Conservation (phyloP, 2,888 invertebrate genomes). For the Acronicta leporina region DNA sequence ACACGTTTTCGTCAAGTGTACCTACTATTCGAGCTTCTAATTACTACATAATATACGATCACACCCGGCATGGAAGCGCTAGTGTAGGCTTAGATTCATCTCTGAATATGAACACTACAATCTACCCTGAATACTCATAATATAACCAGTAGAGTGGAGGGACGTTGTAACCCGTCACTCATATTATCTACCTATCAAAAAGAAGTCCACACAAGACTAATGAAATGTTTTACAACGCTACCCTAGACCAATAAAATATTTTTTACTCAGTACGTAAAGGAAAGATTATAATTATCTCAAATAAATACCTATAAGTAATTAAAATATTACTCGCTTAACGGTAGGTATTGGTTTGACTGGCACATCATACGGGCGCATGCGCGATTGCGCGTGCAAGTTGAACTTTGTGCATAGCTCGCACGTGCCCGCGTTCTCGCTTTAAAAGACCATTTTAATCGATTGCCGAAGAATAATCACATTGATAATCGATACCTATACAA, state of each 20-base stretch:
- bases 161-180: no score
- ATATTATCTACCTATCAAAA: no score
- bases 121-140: no score
- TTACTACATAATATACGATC: no score
- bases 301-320: neutral
- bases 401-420: conserved; percentile 29
- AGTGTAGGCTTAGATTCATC: no score
- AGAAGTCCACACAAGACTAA: no score
- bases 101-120: no score
- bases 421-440: conserved; percentile 22
- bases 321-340: neutral
- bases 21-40: no score
- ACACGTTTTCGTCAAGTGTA: neutral
- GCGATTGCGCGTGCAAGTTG: conserved; percentile 14
- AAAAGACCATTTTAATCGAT: neutral
- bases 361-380: conserved; percentile 1
- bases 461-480: neutral
- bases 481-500: neutral
- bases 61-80: no score
- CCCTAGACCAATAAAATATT: no score
- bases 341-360: conserved; percentile 12
- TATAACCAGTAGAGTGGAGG: no score
- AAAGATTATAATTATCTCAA: neutral
- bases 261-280: neutral
- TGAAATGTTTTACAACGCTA: no score